Base-by-base conservation (phyloP, 2,113 vertebrate genomes). In the Zosterops hypoxanthus region DNA sequence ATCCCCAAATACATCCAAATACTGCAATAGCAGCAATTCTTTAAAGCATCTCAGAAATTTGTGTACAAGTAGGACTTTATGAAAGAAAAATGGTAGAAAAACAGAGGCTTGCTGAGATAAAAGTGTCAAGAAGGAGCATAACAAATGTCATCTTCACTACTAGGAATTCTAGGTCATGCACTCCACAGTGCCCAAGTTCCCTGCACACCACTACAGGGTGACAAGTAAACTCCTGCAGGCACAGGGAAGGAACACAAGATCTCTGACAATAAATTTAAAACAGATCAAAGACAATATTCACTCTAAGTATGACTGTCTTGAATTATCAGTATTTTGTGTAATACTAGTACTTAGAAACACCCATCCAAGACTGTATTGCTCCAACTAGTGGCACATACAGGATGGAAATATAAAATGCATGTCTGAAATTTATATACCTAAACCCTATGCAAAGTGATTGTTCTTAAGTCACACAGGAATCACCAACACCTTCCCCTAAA, bases 351-450 rank as follows among this genome's bases (percentile, higher is more conserved):
- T 29, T 59, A 64, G 44, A 75, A 86, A 79, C 11, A 66, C 4
- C 8, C 2, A 0, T 42, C 33, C 0, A 0, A 88, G 33, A 57
- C n/a, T 53, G 6, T 14, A 68, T 46, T 14, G 1, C 8, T 78
- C 42, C 55, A 66, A 24, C 9, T 5, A 39, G 22, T 9, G 29
- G 44, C 60, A 90, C 26, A 36, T 19, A 63, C 3, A 64, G 34
- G 24, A n/a, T 31, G 16, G 68, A 65, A 70, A 78, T 29, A 59
- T 14, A 73, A 83, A 86, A 73, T 24, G 18, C 4, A 9, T 22
- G 8, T 63, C 46, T 77, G 59, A 52, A 15, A 42, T 53, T 79
- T 36, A 31, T 33, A 22, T 23, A 47, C 4, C 9, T 33, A 80
- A 70, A 66, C 6, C 8, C 33, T 39, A 5, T 0, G 3, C n/a